Conservation (phyloP, 2,113 vertebrate genomes). For the Pseudopipra pipra region DNA sequence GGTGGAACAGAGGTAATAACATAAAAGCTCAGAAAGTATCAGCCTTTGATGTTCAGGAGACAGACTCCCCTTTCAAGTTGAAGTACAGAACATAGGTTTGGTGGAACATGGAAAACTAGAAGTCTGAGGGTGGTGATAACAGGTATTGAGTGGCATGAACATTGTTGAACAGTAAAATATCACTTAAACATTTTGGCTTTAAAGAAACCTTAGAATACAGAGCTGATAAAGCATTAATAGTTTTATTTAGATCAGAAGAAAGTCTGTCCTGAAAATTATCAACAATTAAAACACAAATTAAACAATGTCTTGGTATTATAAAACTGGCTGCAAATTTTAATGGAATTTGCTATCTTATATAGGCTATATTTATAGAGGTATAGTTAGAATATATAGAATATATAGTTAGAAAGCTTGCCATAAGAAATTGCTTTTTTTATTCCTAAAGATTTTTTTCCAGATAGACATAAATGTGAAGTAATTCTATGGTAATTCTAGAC, state of each 20-base stretch:
- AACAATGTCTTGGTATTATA: not conserved
- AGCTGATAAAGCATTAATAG: not conserved
- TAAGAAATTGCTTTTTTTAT: not conserved
- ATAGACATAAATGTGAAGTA: not conserved
- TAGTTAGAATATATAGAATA: too few relatives aligned
- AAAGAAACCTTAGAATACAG: not conserved
- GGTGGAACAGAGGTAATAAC: not conserved
- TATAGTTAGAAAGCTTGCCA: not conserved
- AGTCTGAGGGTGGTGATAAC: not conserved
- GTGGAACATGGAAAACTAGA: not conserved
- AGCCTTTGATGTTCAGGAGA: constrained; percentile 28
- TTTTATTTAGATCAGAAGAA: not conserved
- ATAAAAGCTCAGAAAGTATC: constrained; percentile 1
- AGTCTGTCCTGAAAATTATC: not conserved
- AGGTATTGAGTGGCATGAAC: not conserved
- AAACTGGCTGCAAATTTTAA: not conserved
- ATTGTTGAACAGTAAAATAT: not conserved
- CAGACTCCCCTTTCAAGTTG: not conserved
- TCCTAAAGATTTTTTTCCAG: not conserved
- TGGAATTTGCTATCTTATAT: not conserved
- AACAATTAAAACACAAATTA: not conserved
- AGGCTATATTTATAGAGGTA: not conserved
- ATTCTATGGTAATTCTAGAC: not conserved
- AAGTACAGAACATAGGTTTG: not conserved
- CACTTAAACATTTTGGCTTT: not conserved